phyloP scores from a whole-genome alignment of 2,888 invertebrate genomes.

The Lordiphosa fenestrarum region DNA sequence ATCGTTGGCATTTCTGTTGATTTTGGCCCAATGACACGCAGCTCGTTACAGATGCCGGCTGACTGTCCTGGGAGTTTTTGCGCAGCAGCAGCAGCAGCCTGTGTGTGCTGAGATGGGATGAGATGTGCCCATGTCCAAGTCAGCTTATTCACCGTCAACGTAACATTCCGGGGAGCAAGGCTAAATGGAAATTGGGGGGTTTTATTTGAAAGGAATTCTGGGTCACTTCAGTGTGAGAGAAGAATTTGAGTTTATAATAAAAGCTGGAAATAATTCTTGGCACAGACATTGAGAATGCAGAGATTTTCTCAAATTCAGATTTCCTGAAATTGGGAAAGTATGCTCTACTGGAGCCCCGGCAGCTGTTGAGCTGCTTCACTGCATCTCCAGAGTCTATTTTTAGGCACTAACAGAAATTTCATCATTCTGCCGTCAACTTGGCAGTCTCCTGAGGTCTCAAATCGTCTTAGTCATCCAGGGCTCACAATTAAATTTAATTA shows the following conservation, averaged over 20 bases:
- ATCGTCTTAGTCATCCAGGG: slow-evolving; percentile 19
- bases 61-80: slow-evolving; percentile 6
- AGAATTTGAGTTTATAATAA: background rate
- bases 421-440: slow-evolving; percentile 9
- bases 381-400: no score
- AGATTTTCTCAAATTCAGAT: no score
- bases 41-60: slow-evolving; percentile 58
- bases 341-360: no score
- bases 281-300: no score
- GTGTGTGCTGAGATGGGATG: slow-evolving; percentile 3
- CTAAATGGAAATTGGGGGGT: background rate
- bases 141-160: slow-evolving; percentile 5
- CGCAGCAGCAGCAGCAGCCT: slow-evolving; percentile 12
- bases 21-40: slow-evolving; percentile 69
- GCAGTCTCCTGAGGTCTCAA: slow-evolving; percentile 1
- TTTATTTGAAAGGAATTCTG: background rate
- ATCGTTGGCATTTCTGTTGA: slow-evolving; percentile 72
- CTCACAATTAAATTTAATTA: slow-evolving; percentile 67
- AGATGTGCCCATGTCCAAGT: slow-evolving; percentile 7
- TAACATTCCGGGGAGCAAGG: slow-evolving; percentile 1
- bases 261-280: no score
- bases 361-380: no score
- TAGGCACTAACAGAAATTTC: no score
- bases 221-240: background rate
- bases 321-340: no score